Evolutionary conservation across 2,888 invertebrate genomes (phyloP).

Genomic region (Lasioglossum pauxillum): DNA sequence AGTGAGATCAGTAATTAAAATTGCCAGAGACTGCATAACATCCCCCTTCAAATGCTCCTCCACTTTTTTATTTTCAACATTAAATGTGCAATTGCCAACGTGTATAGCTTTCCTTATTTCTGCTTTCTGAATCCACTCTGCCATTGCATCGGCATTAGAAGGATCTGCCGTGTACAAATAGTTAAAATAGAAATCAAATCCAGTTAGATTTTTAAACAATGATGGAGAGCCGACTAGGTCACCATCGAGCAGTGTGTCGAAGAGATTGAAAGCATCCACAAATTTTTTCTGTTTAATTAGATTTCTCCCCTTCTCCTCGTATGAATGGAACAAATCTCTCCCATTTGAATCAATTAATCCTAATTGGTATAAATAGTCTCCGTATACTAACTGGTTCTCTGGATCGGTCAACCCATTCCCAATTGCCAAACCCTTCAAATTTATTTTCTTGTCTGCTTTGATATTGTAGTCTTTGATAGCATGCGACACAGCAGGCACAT

Average conservation of each 20-base stretch:
- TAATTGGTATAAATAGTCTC: slow-evolving; percentile 92
- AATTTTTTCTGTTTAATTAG: slow-evolving; percentile 89
- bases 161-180: slow-evolving; percentile 88
- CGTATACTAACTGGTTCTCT: slow-evolving; percentile 90
- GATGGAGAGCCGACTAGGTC: slow-evolving; percentile 87
- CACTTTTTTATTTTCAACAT: slow-evolving; percentile 87
- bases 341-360: slow-evolving; percentile 90
- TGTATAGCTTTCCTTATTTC: slow-evolving; percentile 91
- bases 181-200: slow-evolving; percentile 91
- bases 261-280: slow-evolving; percentile 89
- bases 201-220: slow-evolving; percentile 90
- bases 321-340: slow-evolving; percentile 86
- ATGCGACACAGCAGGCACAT: slow-evolving; percentile 91
- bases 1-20: slow-evolving; percentile 89
- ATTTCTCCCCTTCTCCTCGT: slow-evolving; percentile 86
- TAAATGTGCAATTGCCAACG: slow-evolving; percentile 92
- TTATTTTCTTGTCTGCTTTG: slow-evolving; percentile 87
- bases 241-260: slow-evolving; percentile 90
- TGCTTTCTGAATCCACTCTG: slow-evolving; percentile 87
- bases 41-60: slow-evolving; percentile 90
- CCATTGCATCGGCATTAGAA: slow-evolving; percentile 86
- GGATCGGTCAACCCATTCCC: slow-evolving; percentile 94
- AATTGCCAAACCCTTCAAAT: slow-evolving; percentile 90
- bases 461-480: slow-evolving; percentile 89
- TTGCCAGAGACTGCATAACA: slow-evolving; percentile 92